Percentiles rank a stretch among this genome's conserved stretches.
Evolutionary conservation across 2,888 invertebrate genomes (phyloP).

Genomic region (Crepidodera aurea): DNA sequence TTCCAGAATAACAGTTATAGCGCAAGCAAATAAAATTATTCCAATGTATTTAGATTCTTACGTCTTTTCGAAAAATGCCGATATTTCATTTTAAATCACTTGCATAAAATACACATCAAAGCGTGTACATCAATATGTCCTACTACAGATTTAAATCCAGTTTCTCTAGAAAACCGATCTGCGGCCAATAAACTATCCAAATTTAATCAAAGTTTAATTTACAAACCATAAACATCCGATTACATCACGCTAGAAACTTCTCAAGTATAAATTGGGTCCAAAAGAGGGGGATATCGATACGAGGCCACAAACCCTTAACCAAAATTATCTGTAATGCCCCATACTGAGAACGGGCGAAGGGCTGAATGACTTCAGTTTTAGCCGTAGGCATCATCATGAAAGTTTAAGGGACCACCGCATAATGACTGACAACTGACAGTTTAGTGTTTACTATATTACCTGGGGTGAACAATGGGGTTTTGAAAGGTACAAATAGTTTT

Average conservation of each 20-base stretch:
- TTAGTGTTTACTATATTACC: slow-evolving; percentile 23
- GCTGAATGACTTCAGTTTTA: slow-evolving; percentile 1
- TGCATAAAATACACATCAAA: no score
- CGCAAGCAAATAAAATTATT: no score
- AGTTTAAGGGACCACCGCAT: slow-evolving; percentile 12
- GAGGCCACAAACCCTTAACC: background rate
- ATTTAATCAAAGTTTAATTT: slow-evolving; percentile 29
- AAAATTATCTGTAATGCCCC: background rate
- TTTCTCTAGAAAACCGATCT: slow-evolving; percentile 13
- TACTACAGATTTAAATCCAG: slow-evolving; percentile 7
- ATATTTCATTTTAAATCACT: no score
- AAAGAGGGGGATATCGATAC: background rate
- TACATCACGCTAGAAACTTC: slow-evolving; percentile 1
- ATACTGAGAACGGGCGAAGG: background rate
- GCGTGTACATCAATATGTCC: no score
- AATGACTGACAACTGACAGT: slow-evolving; percentile 22
- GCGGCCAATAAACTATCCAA: slow-evolving; percentile 24
- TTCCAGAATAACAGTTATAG: no score
- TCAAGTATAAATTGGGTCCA: slow-evolving; percentile 7
- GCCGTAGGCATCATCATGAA: slow-evolving; percentile 6
- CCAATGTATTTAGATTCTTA: no score
- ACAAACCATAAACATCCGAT: slow-evolving; percentile 20
- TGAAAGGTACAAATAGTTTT: slow-evolving; percentile 17
- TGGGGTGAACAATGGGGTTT: slow-evolving; percentile 19
- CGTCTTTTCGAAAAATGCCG: no score